These are phyloP conservation scores for Gymnoscelis rufifasciata DNA, from an alignment of 2,888 invertebrate species.

Conservation along the genomic window DNA sequence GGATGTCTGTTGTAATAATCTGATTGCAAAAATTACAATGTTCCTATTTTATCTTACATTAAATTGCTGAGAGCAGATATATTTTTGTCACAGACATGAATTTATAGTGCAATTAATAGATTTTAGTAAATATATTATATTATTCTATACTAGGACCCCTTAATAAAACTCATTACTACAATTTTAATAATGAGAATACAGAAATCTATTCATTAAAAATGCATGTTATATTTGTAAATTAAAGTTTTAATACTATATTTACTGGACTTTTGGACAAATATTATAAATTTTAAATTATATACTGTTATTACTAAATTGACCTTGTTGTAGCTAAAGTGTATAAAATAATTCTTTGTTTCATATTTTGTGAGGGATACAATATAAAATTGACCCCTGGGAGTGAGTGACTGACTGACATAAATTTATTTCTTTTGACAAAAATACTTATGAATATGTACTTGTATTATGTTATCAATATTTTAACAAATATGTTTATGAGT, in stretches of 20 bases:
- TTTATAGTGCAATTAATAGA: slow-evolving; percentile 39
- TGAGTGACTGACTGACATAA: slow-evolving; percentile 26
- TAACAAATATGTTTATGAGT: slow-evolving; percentile 26
- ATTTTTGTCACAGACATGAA: slow-evolving; percentile 47
- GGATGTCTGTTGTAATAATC: slow-evolving; percentile 37
- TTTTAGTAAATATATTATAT: slow-evolving; percentile 16
- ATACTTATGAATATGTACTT: slow-evolving; percentile 19
- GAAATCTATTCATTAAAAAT: slow-evolving; percentile 15
- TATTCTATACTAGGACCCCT: slow-evolving; percentile 10
- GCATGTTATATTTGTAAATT: slow-evolving; percentile 6
- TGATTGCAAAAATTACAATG: slow-evolving; percentile 40
- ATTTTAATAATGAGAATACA: no score
- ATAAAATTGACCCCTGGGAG: slow-evolving; percentile 27
- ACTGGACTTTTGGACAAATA: no score
- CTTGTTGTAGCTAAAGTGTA: no score
- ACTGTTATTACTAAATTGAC: no score
- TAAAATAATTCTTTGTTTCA: no score
- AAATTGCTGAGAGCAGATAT: slow-evolving; percentile 55
- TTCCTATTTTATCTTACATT: slow-evolving; percentile 54
- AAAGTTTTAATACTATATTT: not conserved
- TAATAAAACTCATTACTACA: slow-evolving; percentile 2
- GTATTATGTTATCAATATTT: slow-evolving; percentile 25
- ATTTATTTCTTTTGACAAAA: slow-evolving; percentile 22
- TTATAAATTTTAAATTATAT: no score
- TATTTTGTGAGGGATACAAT: no score